These are phyloP conservation scores for Beris morrisii DNA, from an alignment of 2,888 invertebrate genomes.

Conservation along the genomic window DNA sequence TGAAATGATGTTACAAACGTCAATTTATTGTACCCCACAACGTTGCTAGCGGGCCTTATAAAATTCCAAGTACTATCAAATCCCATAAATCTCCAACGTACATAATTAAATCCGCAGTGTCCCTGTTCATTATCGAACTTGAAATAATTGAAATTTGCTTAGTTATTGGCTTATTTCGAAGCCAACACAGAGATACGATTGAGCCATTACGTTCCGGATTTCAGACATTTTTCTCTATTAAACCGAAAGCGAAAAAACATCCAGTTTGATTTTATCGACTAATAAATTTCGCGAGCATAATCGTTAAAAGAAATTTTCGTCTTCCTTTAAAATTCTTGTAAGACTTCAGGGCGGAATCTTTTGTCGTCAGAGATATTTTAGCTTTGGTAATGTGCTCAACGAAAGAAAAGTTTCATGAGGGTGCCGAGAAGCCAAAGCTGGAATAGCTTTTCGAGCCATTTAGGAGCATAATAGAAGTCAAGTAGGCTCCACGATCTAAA, in stretches of 20 bases:
- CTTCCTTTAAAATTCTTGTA: no score
- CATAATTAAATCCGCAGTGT: not conserved
- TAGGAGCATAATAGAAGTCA: not conserved
- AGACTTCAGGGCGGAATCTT: no score
- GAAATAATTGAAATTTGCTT: conserved; percentile 4
- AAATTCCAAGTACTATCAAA: not conserved
- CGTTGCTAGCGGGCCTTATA: not conserved
- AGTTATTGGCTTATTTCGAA: not conserved
- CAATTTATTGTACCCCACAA: no score
- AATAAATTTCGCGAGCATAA: conserved; percentile 33
- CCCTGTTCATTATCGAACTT: not conserved
- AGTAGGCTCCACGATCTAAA: not conserved
- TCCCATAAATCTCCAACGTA: no score
- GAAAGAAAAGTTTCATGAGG: not conserved
- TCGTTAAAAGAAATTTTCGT: conserved; percentile 30
- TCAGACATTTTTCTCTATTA: conserved; percentile 1
- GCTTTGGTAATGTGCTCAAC: not conserved
- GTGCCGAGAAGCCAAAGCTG: not conserved
- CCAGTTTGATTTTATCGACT: conserved; percentile 31
- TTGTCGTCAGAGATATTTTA: no score
- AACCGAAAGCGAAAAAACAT: conserved; percentile 15
- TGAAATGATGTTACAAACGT: no score
- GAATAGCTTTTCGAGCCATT: conserved; percentile 1
- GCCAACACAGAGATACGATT: not conserved
- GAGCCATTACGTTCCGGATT: not conserved